phyloP scores from a whole-genome alignment of 1,140 invertebrate genomes.

The Prorops nasuta region DNA sequence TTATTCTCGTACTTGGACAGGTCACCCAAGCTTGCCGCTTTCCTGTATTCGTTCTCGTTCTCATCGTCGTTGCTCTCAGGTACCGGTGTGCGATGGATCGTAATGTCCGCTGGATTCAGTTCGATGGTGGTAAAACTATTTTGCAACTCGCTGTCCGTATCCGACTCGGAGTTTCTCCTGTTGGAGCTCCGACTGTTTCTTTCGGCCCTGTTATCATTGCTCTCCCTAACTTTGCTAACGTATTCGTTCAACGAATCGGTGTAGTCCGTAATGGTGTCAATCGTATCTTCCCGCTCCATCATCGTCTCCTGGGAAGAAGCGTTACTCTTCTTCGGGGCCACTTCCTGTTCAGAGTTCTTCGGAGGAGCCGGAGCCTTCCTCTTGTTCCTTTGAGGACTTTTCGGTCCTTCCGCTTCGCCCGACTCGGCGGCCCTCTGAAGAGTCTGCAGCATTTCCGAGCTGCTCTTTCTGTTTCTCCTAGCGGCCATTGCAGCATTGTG shows the following conservation, averaged over 20 bases:
- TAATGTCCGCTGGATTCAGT: conserved; percentile 71
- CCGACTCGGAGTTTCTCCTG: conserved; percentile 55
- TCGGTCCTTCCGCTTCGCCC: conserved; percentile 38
- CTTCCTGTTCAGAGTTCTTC: conserved; percentile 29
- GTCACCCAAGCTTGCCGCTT: conserved; percentile 79
- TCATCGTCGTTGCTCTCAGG: conserved; percentile 56
- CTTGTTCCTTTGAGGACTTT: conserved; percentile 64
- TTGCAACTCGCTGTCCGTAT: conserved; percentile 54
- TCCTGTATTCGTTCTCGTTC: conserved; percentile 68
- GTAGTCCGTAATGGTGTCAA: conserved; percentile 39
- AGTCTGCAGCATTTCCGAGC: conserved; percentile 30
- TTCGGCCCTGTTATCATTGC: conserved; percentile 24
- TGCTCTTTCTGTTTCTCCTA: conserved; percentile 64
- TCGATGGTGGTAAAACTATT: conserved; percentile 64
- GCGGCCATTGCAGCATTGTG: conserved; percentile 69
- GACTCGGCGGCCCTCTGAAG: conserved; percentile 11
- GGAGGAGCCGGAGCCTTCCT: conserved; percentile 73
- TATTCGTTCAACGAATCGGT: conserved; percentile 33
- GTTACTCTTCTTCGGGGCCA: conserved; percentile 8
- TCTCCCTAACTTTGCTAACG: conserved; percentile 30
- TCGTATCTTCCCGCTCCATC: conserved; percentile 27
- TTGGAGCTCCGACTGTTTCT: conserved; percentile 24
- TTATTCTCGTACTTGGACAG: conserved; percentile 69
- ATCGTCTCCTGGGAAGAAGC: background rate
- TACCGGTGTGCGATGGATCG: conserved; percentile 68